These are phyloP conservation scores for Hedychridium roseum DNA, from an alignment of 2,888 invertebrate genomes.

Conservation along the genomic window DNA sequence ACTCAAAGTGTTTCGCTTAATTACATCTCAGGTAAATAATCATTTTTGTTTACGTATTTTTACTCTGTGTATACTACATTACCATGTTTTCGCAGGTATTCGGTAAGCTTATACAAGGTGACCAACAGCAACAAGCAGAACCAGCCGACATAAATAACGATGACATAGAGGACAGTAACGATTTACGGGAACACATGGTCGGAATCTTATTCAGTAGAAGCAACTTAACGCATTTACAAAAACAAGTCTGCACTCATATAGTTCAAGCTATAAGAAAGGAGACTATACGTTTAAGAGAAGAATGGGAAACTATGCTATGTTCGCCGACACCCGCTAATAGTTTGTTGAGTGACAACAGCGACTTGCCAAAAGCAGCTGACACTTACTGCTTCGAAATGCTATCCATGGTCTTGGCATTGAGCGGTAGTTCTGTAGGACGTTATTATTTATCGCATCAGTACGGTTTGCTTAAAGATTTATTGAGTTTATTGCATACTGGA, in stretches of 20 bases:
- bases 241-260: slow-evolving; percentile 86
- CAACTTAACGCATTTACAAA: slow-evolving; percentile 91
- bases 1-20: slow-evolving; percentile 87
- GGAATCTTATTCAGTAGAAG: slow-evolving; percentile 94
- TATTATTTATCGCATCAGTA: slow-evolving; percentile 90
- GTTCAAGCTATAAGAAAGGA: slow-evolving; percentile 92
- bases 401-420: slow-evolving; percentile 92
- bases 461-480: slow-evolving; percentile 82
- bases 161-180: slow-evolving; percentile 67
- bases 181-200: slow-evolving; percentile 94
- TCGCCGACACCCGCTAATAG: slow-evolving; percentile 63
- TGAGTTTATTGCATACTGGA: slow-evolving; percentile 90
- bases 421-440: slow-evolving; percentile 90
- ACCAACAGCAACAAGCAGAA: slow-evolving; percentile 64
- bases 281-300: slow-evolving; percentile 84
- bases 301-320: slow-evolving; percentile 82
- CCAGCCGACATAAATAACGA: slow-evolving; percentile 55
- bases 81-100: slow-evolving; percentile 83
- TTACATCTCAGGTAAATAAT: slow-evolving; percentile 82
- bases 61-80: too few species aligned
- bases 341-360: slow-evolving; percentile 62
- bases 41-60: not conserved
- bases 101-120: slow-evolving; percentile 85
- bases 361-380: slow-evolving; percentile 71
- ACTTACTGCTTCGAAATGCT: slow-evolving; percentile 99